Percentiles rank a stretch among this genome's conserved stretches.
Evolutionary conservation across 2,113 vertebrate genomes (phyloP).

Genomic region (Acrocephalus arundinaceus): DNA sequence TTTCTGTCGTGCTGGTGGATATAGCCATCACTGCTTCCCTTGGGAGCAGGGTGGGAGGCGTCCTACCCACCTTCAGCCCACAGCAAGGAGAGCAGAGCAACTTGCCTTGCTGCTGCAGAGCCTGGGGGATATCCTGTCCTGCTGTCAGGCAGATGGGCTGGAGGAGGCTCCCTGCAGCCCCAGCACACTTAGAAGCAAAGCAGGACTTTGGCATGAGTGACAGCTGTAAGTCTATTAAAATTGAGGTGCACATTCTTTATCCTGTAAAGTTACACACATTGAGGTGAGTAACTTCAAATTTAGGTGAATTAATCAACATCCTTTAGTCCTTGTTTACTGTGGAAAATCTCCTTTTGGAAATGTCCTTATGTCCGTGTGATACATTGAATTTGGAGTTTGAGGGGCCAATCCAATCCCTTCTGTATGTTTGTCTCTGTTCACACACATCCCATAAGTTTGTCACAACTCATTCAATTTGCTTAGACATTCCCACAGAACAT

Average conservation of each 20-base stretch:
- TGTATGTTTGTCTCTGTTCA: not conserved
- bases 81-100: not conserved
- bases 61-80: not conserved
- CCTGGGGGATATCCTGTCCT: not conserved
- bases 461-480: not conserved
- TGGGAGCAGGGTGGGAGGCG: not conserved
- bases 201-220: not conserved
- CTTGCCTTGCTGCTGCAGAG: not conserved
- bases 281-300: not conserved
- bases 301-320: not conserved
- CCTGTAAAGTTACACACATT: fast-evolving
- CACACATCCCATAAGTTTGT: not conserved
- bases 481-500: not conserved
- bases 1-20: not conserved
- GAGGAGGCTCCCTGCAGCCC: not conserved
- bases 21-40: fast-evolving
- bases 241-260: not conserved
- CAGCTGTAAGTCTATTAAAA: not conserved
- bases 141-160: not conserved
- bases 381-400: not conserved
- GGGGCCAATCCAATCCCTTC: not conserved
- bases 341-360: not conserved
- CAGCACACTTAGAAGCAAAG: not conserved
- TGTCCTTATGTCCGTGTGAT: not conserved
- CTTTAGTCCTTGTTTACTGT: not conserved